phyloP scores from a whole-genome alignment of 2,113 vertebrate species.

The Camelus bactrianus region DNA sequence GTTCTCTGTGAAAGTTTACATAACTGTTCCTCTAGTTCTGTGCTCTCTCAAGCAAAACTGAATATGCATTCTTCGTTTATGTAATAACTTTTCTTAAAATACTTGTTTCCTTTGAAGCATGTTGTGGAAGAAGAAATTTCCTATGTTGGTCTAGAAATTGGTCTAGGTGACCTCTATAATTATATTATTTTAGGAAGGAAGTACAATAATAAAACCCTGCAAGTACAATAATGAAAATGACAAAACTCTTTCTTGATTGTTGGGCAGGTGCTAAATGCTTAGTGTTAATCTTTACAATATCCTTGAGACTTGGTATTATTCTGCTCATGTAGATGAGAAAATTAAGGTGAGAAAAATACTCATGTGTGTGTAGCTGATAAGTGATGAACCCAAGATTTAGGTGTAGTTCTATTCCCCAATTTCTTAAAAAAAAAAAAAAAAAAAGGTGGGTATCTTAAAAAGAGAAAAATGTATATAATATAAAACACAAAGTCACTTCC shows the following conservation, averaged over 20 bases:
- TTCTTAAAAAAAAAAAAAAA: background rate
- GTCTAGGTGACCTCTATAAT: background rate
- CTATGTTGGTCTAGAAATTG: background rate
- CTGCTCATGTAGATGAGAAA: background rate
- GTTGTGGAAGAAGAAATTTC: background rate
- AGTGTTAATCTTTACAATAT: background rate
- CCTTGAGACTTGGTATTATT: background rate
- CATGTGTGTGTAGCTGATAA: background rate
- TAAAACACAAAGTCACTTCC: background rate
- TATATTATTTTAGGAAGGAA: background rate
- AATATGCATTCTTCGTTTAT: background rate
- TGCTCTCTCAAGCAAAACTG: background rate
- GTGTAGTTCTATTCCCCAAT: background rate
- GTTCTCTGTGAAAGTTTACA: background rate
- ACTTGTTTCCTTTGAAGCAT: background rate
- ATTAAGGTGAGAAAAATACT: background rate
- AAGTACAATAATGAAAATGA: slow-evolving; percentile 6
- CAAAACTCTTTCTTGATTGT: background rate
- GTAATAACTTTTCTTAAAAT: background rate
- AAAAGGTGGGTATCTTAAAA: background rate
- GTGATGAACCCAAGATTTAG: background rate
- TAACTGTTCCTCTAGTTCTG: background rate
- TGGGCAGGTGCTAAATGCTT: background rate
- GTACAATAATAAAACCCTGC: background rate
- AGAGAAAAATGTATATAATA: background rate